Evolutionary conservation across 1,140 invertebrate genomes (phyloP).

Genomic region (Drosophila santomea): DNA sequence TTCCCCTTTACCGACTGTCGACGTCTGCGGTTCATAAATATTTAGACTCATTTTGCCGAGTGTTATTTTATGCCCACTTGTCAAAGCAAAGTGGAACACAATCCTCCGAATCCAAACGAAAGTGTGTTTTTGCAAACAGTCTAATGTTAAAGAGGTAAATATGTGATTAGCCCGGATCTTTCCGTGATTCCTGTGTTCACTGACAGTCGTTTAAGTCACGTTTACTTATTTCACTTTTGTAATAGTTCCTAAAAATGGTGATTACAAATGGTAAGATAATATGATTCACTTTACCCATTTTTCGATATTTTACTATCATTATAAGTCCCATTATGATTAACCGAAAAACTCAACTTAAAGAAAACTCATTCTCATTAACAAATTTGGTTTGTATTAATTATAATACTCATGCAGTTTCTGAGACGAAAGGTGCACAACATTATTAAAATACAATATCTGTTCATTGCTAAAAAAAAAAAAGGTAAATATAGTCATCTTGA

Average conservation of each 20-base stretch:
- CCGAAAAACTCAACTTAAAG: conserved; percentile 12
- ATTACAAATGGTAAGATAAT: no score
- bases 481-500: not conserved
- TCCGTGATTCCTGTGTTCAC: no score
- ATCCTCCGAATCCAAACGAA: conserved; percentile 10
- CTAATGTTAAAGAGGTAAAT: conserved; percentile 1
- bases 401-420: not conserved
- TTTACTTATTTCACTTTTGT: no score
- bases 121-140: not conserved
- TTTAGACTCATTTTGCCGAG: conserved; percentile 52
- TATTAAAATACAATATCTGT: not conserved
- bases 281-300: no score
- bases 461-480: not conserved
- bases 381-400: conserved; percentile 4
- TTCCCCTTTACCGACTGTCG: conserved; percentile 24
- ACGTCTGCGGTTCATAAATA: conserved; percentile 75
- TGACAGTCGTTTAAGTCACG: no score
- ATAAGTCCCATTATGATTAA: conserved; percentile 9
- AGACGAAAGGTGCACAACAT: not conserved
- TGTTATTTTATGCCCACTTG: conserved; percentile 57
- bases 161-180: not conserved
- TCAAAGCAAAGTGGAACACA: conserved; percentile 51
- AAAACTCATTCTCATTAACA: conserved; percentile 9
- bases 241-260: no score
- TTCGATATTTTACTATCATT: not conserved